phyloP scores from a whole-genome alignment of 1,140 invertebrate genomes.

The Plodia interpunctella region DNA sequence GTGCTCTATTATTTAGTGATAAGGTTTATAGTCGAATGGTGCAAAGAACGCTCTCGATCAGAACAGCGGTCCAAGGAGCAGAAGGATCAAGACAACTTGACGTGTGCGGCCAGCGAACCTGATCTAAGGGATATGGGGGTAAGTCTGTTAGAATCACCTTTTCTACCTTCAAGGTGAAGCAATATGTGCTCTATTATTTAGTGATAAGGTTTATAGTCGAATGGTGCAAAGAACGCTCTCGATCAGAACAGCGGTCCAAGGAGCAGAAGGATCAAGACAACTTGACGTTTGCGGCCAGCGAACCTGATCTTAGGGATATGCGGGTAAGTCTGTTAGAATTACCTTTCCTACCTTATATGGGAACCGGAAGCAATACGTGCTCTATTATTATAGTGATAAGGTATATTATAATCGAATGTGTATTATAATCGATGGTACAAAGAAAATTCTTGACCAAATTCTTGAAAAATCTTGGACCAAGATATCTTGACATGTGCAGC shows the following conservation, averaged over 20 bases:
- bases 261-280: constrained; percentile 73
- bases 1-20: too few relatives aligned
- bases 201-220: too few relatives aligned
- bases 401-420: too few relatives aligned
- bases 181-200: too few relatives aligned
- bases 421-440: too few relatives aligned
- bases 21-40: too few relatives aligned
- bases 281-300: constrained; percentile 48
- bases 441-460: too few relatives aligned
- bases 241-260: constrained; percentile 62
- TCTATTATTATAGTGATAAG: too few relatives aligned
- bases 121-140: constrained; percentile 54
- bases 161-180: too few relatives aligned
- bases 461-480: too few relatives aligned
- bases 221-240: constrained; percentile 60
- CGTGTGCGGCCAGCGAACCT: constrained; percentile 54
- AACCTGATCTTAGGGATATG: constrained; percentile 55
- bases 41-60: constrained; percentile 61
- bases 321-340: constrained; percentile 36
- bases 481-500: constrained; percentile 38
- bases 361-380: too few relatives aligned
- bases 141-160: constrained; percentile 18
- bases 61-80: constrained; percentile 88
- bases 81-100: constrained; percentile 78
- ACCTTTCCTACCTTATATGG: too few relatives aligned